Base-by-base conservation (phyloP, 1,140 invertebrate species). In the Venturia canescens region DNA sequence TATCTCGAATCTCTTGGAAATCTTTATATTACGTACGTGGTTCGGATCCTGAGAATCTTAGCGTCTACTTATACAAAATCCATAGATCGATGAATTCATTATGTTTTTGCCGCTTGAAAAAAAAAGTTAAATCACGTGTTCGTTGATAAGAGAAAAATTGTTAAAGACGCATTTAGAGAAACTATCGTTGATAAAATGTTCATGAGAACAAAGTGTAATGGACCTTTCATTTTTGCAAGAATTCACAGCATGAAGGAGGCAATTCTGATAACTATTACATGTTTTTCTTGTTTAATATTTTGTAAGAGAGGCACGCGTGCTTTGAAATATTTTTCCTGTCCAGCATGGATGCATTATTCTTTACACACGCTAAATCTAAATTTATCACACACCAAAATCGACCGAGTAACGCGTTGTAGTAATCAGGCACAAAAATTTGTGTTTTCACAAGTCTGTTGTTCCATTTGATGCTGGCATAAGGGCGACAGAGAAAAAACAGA, bases 361-460 rank as follows among this genome's bases (percentile, higher is more conserved):
- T 70, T 70, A n/a, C 53, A 34, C 16, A 70, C 27, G 31, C 31
- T 70, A 70, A 70, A 18, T 38, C 67, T 70, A 70, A 70, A 34
- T 70, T 70, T 70, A 70, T 70, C 67, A 70, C 67, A 70, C 67
- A 31, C 67, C 67, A 9, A 38, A 70, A 38, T 34, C 67, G 31
- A 70, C 67, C 67, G 21, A 38, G 38, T 70, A 11, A 38, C 53
- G 16, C 53, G 53, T 16, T 44, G 7, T 44, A 44, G 38, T 11
- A 44, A 44, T 44, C 38, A 57, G 53, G 21, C 18, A 18, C 21
- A 57, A 57, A 21, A 57, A 57, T 57, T n/a, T 57, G 1, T 57
- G 5, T 57, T 57, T n/a, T 44, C 13, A 9, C 38, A 11, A 44
- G 53, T 57, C 21, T 57, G n/a, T 1, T 57, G n/a, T 4, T 57